Base-by-base conservation (phyloP, 2,888 invertebrate species). In the Clanis bilineata region DNA sequence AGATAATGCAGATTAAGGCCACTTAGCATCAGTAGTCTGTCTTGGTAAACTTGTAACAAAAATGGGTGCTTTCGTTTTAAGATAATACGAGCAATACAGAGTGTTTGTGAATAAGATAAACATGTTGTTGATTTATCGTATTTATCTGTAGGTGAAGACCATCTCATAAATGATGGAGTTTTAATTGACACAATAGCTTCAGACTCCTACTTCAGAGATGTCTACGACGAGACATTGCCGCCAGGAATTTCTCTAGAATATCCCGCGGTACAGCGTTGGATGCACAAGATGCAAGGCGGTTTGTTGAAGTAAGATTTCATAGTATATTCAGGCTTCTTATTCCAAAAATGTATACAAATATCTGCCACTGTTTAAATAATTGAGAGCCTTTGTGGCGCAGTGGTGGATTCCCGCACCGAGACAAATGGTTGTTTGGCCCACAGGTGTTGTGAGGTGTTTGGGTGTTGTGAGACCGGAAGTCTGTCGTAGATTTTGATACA, bases 281-380 rank as follows among this genome's bases (percentile, higher is more conserved):
- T 67, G 2, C 81, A 80, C 51, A 72, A 69, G 3, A 67, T 79
- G 45, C 78, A 78, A 38, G 76, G 77, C 55, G 73, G 73, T 18
- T 65, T 58, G 28, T n/a, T 78, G 18, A 80, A 79, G 80, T 82
- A 60, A 65, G 72, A 65, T 36, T 23, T 3, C 7, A n/a, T 61
- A n/a, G n/a, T n/a, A n/a, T n/a, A n/a, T n/a, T 54, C 23, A 44
- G 7, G 10, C 1, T 9, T 18, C 6, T 18, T n/a, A 10, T 1
- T 43, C 18, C 18, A 21, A 9, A 7, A 2, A 15, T 43, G 43
- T 43, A 18, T 43, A 39, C 15, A 15, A 18, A 43, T 12, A 43
- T 1, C 15, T 9, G 39, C 3, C 39, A 39, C 3, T 45, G 22
- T 21, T 45, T 3, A 9, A 9, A 9, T 45, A 9, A n/a, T n/a